phyloP scores from a whole-genome alignment of 2,113 vertebrate species.

The Corythornis madagascariensis region DNA sequence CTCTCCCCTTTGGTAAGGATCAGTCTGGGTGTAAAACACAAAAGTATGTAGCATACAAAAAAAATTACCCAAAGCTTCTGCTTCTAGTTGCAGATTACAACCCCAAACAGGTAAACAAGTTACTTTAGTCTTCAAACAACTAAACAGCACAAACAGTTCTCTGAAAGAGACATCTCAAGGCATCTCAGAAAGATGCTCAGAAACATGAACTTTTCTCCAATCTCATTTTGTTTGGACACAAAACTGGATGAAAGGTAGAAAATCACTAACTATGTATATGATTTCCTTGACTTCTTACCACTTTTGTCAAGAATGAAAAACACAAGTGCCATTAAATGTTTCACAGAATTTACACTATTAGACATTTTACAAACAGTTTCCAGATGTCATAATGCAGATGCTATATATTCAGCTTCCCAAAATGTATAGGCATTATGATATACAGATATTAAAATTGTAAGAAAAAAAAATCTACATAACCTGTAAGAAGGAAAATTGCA shows the following conservation, averaged over 20 bases:
- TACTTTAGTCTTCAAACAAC: not conserved
- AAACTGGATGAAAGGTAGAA: not conserved
- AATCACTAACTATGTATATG: not conserved
- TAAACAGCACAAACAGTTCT: not conserved
- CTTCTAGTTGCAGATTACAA: not conserved
- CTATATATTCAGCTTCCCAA: not conserved
- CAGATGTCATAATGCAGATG: not conserved
- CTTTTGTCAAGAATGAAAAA: not conserved
- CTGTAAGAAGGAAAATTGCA: not conserved
- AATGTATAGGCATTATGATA: not conserved
- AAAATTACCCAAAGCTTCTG: not conserved
- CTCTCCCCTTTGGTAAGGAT: not conserved
- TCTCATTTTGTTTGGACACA: not conserved
- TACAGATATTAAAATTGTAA: not conserved
- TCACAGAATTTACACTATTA: slow-evolving; percentile 20
- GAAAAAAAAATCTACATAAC: not conserved
- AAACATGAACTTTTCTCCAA: not conserved
- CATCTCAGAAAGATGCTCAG: not conserved
- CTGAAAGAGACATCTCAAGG: not conserved
- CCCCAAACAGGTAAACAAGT: not conserved
- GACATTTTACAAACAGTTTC: slow-evolving; percentile 19
- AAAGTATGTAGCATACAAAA: not conserved
- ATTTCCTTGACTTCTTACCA: not conserved
- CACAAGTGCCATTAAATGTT: not conserved
- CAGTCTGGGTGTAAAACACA: not conserved